Evolutionary conservation across 2,797 vertebrate species (phyloP), one percentile per base, ranked within the genome.

Genomic region (Geotrypetes seraphini): DNA sequence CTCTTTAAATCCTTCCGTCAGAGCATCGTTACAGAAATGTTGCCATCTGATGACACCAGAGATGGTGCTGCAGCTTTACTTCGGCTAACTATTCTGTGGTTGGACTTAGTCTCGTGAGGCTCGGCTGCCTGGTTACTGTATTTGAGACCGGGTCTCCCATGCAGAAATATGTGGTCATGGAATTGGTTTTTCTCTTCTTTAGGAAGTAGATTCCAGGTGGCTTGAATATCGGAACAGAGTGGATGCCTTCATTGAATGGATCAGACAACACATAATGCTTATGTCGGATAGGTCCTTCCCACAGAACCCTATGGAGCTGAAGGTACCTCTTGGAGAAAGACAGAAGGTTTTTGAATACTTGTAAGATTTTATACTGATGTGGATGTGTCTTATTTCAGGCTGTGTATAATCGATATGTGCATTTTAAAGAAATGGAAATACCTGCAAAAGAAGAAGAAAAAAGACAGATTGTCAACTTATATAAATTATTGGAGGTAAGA

Each of bases 341-440:
- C 33, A 15, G 23, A 0, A n/a, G n/a, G 25, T 14, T 24, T 39
- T 2, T 0, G 0, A n/a, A 10, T 22, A 7, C 28, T 47, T 42
- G 45, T 29, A 14, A 28, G 12, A 46, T 29, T 52, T 30, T 18
- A 22, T 31, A 39, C 25, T 52, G 16, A 69, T 3, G 26, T 45
- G 23, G 7, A 9, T 43, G 8, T 1, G 10, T 63, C 11, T 48
- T 50, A 6, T 46, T 43, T 11, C 71, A 99, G 96, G 92, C 91
- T 91, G 93, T 98, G 92, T 97, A 97, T 85, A 99, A 97, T 45
- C 87, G 99, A 54, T 98, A 98, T 60, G 81, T 98, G 80, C 95
- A 98, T 85, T 92, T 98, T 70, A 98, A 98, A 79, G 95, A 99
- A 75, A 94, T 88, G 0, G 94, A 98, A 80, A 95, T 99, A 64